Conservation (phyloP, 2,888 invertebrate species). For the Diloba caeruleocephala region DNA sequence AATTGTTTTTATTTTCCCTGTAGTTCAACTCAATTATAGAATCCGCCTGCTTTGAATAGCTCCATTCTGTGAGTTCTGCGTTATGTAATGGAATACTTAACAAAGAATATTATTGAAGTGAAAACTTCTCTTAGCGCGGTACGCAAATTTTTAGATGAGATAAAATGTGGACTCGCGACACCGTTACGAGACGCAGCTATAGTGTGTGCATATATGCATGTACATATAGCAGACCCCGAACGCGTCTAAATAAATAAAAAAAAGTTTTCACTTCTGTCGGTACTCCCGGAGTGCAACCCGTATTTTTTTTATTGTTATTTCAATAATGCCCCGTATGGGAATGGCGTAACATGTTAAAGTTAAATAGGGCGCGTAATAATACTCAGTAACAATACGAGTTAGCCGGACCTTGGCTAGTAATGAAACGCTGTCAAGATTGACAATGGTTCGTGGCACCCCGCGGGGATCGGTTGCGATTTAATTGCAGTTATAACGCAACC, state of each 20-base stretch:
- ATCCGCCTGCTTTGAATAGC: no score
- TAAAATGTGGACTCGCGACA: no score
- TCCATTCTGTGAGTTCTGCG: conserved; percentile 4
- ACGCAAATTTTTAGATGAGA: no score
- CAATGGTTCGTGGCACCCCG: conserved; percentile 58
- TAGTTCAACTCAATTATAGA: conserved; percentile 8
- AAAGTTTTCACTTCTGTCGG: no score
- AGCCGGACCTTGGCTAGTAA: conserved; percentile 55
- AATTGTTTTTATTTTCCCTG: conserved; percentile 32
- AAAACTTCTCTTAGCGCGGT: no score
- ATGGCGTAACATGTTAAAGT: conserved; percentile 10
- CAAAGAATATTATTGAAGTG: conserved; percentile 7
- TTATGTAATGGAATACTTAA: conserved; percentile 11
- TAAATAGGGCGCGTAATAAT: conserved; percentile 43
- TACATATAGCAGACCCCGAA: no score
- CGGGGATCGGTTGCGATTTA: conserved; percentile 65
- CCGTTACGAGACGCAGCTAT: no score
- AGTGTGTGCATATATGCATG: no score
- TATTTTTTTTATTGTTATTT: conserved; percentile 24
- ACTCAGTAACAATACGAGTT: conserved; percentile 34
- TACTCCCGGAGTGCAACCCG: no score
- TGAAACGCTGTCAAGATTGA: conserved; percentile 63
- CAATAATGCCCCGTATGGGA: conserved; percentile 19
- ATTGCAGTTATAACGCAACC: conserved; percentile 79
- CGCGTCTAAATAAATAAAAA: no score